Conservation (phyloP, 2,888 invertebrate genomes). For the Smittia aterrima region DNA sequence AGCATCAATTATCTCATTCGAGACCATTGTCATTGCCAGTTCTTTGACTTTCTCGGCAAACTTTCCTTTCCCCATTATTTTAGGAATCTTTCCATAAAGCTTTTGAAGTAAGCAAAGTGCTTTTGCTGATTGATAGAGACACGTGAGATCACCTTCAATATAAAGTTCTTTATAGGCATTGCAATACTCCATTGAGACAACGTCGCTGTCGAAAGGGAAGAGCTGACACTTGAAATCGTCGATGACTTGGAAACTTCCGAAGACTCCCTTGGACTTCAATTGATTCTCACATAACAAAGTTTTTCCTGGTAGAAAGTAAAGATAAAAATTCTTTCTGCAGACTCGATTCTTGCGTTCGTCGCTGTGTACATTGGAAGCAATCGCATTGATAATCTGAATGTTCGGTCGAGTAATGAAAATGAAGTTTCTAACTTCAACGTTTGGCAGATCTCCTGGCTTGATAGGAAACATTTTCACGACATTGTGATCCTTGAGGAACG, state of each 20-base stretch:
- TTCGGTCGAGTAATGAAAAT: constrained; percentile 86
- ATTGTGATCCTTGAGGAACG: constrained; percentile 74
- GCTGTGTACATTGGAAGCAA: constrained; percentile 69
- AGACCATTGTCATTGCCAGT: constrained; percentile 74
- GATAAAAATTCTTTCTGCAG: constrained; percentile 72
- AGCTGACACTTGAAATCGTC: constrained; percentile 86
- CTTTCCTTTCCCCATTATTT: constrained; percentile 85
- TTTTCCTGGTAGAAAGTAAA: constrained; percentile 85
- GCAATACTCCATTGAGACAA: constrained; percentile 87
- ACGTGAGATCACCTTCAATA: constrained; percentile 85
- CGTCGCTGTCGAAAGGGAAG: constrained; percentile 87
- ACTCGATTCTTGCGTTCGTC: constrained; percentile 54
- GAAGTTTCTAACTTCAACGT: constrained; percentile 73
- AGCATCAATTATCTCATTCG: constrained; percentile 58
- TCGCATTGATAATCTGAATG: constrained; percentile 76
- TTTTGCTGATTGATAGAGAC: constrained; percentile 82
- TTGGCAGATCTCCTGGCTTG: constrained; percentile 65
- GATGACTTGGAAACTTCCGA: constrained; percentile 70
- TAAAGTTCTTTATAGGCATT: constrained; percentile 80
- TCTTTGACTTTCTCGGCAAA: constrained; percentile 89
- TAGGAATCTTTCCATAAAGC: constrained; percentile 84
- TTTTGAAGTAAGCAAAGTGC: constrained; percentile 82
- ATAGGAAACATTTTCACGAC: constrained; percentile 82
- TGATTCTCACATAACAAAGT: constrained; percentile 85
- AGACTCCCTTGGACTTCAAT: constrained; percentile 78